Percentiles rank a stretch among this genome's conserved stretches.
Conservation (phyloP, 1,140 invertebrate genomes). For the Psix sp. region DNA sequence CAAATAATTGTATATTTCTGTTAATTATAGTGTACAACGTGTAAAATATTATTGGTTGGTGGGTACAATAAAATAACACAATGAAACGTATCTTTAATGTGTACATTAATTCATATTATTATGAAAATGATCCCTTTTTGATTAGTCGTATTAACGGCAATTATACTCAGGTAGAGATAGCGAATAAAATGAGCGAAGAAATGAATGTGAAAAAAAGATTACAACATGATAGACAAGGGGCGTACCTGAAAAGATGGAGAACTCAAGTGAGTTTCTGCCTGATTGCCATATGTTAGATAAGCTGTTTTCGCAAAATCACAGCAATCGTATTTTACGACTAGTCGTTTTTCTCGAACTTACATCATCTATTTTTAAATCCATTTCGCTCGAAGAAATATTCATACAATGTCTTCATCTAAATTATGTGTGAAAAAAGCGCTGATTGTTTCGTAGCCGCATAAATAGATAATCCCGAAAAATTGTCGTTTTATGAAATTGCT, state of each 20-base stretch:
- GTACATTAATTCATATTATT: conserved; percentile 53
- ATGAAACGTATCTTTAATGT: conserved; percentile 20
- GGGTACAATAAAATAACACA: conserved; percentile 16
- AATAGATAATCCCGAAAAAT: too few species aligned
- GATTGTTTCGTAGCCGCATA: too few species aligned
- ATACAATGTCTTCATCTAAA: too few species aligned
- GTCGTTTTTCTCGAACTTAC: too few species aligned
- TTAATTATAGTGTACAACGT: conserved; percentile 15
- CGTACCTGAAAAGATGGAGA: conserved; percentile 71
- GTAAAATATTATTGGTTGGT: conserved; percentile 6
- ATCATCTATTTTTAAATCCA: too few species aligned
- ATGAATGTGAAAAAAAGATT: conserved; percentile 74
- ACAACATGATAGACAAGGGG: conserved; percentile 73
- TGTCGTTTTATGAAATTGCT: too few species aligned
- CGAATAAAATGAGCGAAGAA: conserved; percentile 43
- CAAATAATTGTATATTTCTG: too few species aligned
- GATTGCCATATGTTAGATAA: conserved; percentile 65
- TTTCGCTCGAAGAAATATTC: too few species aligned
- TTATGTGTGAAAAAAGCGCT: too few species aligned
- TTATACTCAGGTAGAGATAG: conserved; percentile 68
- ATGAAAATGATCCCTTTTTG: conserved; percentile 50
- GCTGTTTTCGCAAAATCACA: conserved; percentile 28
- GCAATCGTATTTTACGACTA: too few species aligned
- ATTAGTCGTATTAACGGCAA: conserved; percentile 67
- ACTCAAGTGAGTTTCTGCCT: conserved; percentile 59